Base-by-base conservation (phyloP, 2,888 invertebrate genomes). In the Phrixothrix hirtus region DNA sequence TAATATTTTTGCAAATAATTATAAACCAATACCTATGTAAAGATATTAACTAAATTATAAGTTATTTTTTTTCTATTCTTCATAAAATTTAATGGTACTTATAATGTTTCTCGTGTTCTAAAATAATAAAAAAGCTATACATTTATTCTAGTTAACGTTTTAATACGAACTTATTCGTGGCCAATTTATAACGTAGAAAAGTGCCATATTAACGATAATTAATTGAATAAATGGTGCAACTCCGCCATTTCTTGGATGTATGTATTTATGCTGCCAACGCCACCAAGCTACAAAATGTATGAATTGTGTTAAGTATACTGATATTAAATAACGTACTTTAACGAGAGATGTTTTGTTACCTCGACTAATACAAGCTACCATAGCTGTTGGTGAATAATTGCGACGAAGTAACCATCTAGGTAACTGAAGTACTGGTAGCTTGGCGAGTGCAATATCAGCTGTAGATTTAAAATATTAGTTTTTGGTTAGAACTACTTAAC, bases 211-310 rank as follows among this genome's bases (percentile, higher is more conserved):
- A 41, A 78, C 86, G 47, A 82, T 77, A 43, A 84, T 72, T 32
- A 89, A 58, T 68, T 95, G 94, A 72, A 88, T 85, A 72, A 88
- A 82, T 59, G 90, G 88, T 63, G 92, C 89, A 56, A 88, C 80
- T 36, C 88, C 88, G 57, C 82, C 78, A 65, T 83, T 83, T 75
- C 85, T 89, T 1, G 90, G 90, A 66, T 87, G 86, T 50, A 88
- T 77, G 70, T 92, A 95, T 74, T 92, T 93, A 76, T 92, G 89
- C 67, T 91, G 87, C 93, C 94, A 95, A 71, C 92, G 86, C 94
- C 94, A 95, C 80, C 82, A 92, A 38, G 87, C 93, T 90, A 44
- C n/a, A n/a, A n/a, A n/a, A n/a, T n/a, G n/a, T n/a, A n/a, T n/a
- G n/a, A n/a, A n/a, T n/a, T n/a, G n/a, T n/a, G n/a, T n/a, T n/a